phyloP scores from a whole-genome alignment of 2,797 vertebrate species.

The Novumbra hubbsi region DNA sequence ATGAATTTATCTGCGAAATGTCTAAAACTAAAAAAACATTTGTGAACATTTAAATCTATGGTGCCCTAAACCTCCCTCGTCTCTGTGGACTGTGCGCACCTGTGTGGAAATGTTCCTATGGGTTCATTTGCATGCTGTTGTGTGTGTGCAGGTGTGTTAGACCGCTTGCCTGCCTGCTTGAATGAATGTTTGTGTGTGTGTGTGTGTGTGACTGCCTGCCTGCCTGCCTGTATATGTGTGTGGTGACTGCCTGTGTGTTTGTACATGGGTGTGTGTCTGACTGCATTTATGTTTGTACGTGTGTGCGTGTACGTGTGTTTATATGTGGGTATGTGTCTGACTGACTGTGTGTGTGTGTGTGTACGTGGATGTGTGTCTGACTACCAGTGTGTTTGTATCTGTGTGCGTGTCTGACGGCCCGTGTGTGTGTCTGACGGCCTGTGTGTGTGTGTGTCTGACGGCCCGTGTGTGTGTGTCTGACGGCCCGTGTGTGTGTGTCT shows the following conservation, averaged over 20 bases:
- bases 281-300: background rate
- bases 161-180: too few species aligned
- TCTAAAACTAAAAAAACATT: too few species aligned
- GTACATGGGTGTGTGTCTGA: background rate
- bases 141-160: too few species aligned
- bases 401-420: background rate
- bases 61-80: background rate
- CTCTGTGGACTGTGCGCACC: background rate
- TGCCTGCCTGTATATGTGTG: background rate
- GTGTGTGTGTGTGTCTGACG: background rate
- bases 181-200: too few species aligned
- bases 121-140: too few species aligned
- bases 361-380: background rate
- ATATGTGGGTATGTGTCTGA: background rate
- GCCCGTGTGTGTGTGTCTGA: background rate
- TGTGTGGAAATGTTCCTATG: background rate
- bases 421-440: too few species aligned
- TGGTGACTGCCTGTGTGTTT: background rate
- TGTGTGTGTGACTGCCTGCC: too few species aligned
- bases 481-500: slow-evolving; percentile 10
- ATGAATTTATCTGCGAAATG: too few species aligned
- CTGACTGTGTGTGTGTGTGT: too few species aligned
- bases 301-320: too few species aligned
- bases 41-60: background rate
- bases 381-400: background rate